Conservation (phyloP, 2,888 invertebrate species). For the Lathronympha strigana region DNA sequence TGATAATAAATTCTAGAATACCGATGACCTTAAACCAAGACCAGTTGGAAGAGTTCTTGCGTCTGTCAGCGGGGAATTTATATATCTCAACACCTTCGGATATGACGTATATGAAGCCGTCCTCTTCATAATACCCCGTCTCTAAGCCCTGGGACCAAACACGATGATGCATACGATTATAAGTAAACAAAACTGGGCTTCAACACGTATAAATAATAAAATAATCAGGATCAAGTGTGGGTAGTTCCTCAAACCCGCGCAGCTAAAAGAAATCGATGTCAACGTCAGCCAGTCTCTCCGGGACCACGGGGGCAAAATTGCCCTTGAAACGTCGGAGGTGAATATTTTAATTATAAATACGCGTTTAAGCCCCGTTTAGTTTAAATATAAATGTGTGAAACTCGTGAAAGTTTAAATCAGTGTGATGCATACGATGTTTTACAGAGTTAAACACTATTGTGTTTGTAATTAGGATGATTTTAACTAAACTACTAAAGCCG, state of each 20-base stretch:
- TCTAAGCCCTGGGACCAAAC: constrained; percentile 81
- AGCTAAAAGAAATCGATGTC: no score
- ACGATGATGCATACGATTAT: constrained; percentile 69
- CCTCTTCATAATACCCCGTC: constrained; percentile 86
- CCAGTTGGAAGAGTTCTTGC: constrained; percentile 86
- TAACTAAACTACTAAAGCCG: constrained; percentile 35
- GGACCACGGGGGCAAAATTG: no score
- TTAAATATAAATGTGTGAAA: no score
- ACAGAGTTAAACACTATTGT: constrained; percentile 43
- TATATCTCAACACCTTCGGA: constrained; percentile 86
- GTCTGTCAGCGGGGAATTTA: constrained; percentile 85
- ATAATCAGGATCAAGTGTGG: no score
- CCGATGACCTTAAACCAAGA: constrained; percentile 87
- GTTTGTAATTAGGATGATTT: constrained; percentile 37
- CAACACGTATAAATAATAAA: no score
- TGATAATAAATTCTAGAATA: constrained; percentile 65
- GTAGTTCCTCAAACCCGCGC: no score
- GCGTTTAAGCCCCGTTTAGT: no score
- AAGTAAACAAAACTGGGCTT: no score
- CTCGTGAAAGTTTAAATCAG: no score
- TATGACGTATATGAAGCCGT: constrained; percentile 84
- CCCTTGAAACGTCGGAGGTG: no score
- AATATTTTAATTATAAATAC: no score
- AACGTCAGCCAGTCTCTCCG: no score
- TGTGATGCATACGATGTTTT: constrained; percentile 70